Percentiles rank a stretch among this genome's conserved stretches.
Evolutionary conservation across 2,888 invertebrate species (phyloP).

Genomic region (Drosophila greeni): DNA sequence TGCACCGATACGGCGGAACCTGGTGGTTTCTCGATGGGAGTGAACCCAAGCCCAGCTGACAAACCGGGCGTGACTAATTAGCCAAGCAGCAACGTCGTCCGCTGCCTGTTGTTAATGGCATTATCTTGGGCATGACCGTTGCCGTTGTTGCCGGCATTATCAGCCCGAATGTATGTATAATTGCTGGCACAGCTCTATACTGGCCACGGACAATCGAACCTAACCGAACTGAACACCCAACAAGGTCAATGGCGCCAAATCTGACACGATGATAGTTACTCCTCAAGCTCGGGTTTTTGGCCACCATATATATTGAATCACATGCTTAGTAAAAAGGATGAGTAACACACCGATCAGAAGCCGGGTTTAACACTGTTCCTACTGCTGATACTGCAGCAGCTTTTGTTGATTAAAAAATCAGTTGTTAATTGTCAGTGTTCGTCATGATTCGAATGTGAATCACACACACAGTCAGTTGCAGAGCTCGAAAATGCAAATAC

Average conservation of each 20-base stretch:
- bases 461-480: conserved; percentile 21
- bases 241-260: conserved; percentile 53
- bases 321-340: conserved; percentile 21
- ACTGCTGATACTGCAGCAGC: conserved; percentile 6
- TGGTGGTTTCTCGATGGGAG: conserved; percentile 12
- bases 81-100: conserved; percentile 16
- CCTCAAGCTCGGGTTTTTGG: conserved; percentile 18
- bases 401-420: conserved; percentile 39
- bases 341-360: conserved; percentile 16
- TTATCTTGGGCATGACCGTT: conserved; percentile 51
- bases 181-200: conserved; percentile 29
- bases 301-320: conserved; percentile 14
- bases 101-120: conserved; percentile 43
- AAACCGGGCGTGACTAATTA: conserved; percentile 60
- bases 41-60: conserved; percentile 6
- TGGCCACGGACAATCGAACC: conserved; percentile 12
- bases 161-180: conserved; percentile 30
- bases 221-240: conserved; percentile 19
- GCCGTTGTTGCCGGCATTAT: conserved; percentile 42
- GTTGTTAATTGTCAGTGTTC: conserved; percentile 55
- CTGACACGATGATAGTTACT: conserved; percentile 13
- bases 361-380: neutral
- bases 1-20: conserved; percentile 1
- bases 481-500: neutral
- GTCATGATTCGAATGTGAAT: conserved; percentile 45